Conservation (phyloP, 2,888 invertebrate species). For the Monoplex corrugatus region DNA sequence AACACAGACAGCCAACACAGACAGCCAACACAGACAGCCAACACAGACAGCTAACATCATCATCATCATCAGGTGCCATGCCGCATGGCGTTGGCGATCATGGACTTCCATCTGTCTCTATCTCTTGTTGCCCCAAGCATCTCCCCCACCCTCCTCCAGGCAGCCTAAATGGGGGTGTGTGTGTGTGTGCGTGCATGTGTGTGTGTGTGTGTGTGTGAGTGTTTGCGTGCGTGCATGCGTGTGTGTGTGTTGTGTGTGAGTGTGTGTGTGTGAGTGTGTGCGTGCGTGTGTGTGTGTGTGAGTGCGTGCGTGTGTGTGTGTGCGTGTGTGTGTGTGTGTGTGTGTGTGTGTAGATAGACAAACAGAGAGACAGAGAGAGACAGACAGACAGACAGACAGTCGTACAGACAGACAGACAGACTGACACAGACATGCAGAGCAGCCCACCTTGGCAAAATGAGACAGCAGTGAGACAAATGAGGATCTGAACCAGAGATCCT, state of each 20-base stretch:
- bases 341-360: neutral
- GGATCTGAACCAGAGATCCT: no score
- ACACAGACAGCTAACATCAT: no score
- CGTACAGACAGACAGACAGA: neutral
- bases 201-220: neutral
- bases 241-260: neutral
- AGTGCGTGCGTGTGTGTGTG: no score
- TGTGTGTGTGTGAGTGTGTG: neutral
- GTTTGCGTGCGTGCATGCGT: neutral
- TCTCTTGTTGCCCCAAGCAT: no score
- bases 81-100: no score
- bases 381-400: neutral
- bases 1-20: neutral
- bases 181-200: neutral
- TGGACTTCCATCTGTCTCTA: no score
- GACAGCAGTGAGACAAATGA: neutral
- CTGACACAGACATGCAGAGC: neutral
- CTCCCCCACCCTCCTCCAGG: no score
- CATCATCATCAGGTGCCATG: no score
- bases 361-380: conserved; percentile 32
- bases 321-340: no score
- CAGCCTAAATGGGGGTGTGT: neutral
- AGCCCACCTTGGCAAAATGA: no score
- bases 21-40: no score
- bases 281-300: neutral